Evolutionary conservation across 2,113 vertebrate genomes (phyloP), one percentile per base, ranked within the genome.

Genomic region (Oreochromis niloticus): DNA sequence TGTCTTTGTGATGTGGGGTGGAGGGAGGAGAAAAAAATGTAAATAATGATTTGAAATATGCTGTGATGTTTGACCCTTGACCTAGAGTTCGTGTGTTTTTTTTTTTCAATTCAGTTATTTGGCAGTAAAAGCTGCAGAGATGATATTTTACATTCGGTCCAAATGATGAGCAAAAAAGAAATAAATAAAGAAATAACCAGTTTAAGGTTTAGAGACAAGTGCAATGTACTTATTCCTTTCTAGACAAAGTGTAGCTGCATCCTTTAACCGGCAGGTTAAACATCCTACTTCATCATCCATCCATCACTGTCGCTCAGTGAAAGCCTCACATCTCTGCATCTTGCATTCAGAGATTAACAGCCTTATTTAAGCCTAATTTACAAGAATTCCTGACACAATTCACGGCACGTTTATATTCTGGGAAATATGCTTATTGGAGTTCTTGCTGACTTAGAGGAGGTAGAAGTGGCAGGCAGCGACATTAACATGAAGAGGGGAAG

Each of bases 101-200:
- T 24, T 24, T 50, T 87, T 89, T 50, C 14, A 48, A 50, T 27
- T 68, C 46, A 90, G 83, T 91, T 82, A 82, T 86, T 84, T 80
- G 30, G 36, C 50, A 84, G 46, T 39, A 50, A 81, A 63, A 56
- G 34, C 24, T 27, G 61, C 80, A 30, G 30, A 34, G 22, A 22
- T 27, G 27, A 19, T 78, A 87, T 86, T 2, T 3, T 39, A 8
- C 61, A 14, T 84, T 80, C 54, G 80, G 22, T 41, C 27, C 39
- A 85, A 88, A 55, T 79, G 73, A 82, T 78, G 66, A 89, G 84
- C 50, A 84, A 82, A 85, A 30, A 59, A 46, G 11, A 16, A 17
- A 12, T 3, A 39, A 39, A 4, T 19, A 52, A 52, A 52, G 17
- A n/a, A 52, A n/a, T 4, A 52, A n/a, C 32, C 19, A 52, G 32